Evolutionary conservation across 2,113 vertebrate genomes (phyloP), one percentile per base, ranked within the genome.

Genomic region (Lucifuga dentata): DNA sequence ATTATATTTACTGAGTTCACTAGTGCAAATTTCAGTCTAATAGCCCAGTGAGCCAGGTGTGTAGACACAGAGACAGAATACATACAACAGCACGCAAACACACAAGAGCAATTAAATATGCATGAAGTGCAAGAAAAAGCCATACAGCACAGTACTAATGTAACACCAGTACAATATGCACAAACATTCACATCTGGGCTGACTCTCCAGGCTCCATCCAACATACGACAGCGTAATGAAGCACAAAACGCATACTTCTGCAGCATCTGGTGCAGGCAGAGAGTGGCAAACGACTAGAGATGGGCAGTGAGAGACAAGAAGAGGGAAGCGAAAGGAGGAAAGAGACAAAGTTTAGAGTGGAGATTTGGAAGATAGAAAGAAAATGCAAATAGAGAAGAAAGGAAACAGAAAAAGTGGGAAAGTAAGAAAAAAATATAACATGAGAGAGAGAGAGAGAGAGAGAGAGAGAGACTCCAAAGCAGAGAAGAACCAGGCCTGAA

Each of bases 221-320:
- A 87, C 83, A 85, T 84, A 84, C 59, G 70, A 84, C 53, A 24
- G 85, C 41, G 79, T 84, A 87, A 89, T 86, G 83, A 87, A 81
- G 83, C 85, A 87, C 80, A 83, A 60, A 89, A 80, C 79, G 48
- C 76, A 86, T 66, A 86, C 76, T 87, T 83, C 29, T 45, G 76
- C 73, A 66, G 83, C 81, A 87, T 86, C 85, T 84, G 79, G 79
- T 61, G 66, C 49, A 40, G 64, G 60, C 56, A 63, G 46, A 78
- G 67, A 64, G 43, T 33, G 55, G 57, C 13, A 32, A 80, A 62
- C 24, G 43, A 59, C 38, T 1, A 20, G 51, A 58, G 59, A 62
- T 23, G 2, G 68, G 53, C 38, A 29, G 15, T 19, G 29, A 76
- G 12, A 40, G 46, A 35, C 9, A 21, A n/a, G 29, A 38, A 21